A percentile compares a stretch with the other conserved stretches of the same genome.
phyloP scores from a whole-genome alignment of 2,888 invertebrate species.

The Chironomus riparius region DNA sequence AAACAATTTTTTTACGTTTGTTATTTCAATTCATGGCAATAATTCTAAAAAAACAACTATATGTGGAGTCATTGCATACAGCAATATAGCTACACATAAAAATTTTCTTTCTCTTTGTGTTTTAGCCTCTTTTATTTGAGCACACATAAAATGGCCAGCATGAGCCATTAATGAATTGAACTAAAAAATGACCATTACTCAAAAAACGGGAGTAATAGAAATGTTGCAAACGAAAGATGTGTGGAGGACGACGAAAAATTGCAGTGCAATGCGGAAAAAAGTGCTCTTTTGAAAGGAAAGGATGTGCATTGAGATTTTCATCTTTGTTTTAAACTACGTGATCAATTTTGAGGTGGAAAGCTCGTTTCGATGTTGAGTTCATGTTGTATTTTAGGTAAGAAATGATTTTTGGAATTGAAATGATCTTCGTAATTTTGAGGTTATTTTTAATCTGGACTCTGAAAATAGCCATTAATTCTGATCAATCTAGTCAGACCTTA shows the following conservation, averaged over 20 bases:
- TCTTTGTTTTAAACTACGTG: neutral
- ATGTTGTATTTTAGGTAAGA: neutral
- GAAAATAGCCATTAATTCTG: no score
- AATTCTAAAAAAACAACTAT: neutral
- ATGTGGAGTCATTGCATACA: neutral
- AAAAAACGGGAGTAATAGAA: neutral
- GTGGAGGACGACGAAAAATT: neutral
- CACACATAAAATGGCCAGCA: neutral
- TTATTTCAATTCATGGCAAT: neutral
- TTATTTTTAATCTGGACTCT: no score
- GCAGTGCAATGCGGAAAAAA: neutral
- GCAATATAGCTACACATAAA: neutral
- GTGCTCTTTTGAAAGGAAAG: neutral
- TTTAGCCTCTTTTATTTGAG: neutral
- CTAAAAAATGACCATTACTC: conserved; percentile 3
- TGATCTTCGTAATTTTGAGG: neutral
- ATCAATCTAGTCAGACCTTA: no score
- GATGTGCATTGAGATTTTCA: neutral
- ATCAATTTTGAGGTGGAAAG: neutral
- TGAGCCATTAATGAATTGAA: conserved; percentile 16
- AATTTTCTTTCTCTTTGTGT: neutral
- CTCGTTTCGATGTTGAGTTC: neutral
- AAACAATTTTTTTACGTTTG: neutral
- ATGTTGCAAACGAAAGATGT: neutral
- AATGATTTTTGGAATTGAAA: neutral